Conservation (phyloP, 2,888 invertebrate species). For the Brenthis ino region DNA sequence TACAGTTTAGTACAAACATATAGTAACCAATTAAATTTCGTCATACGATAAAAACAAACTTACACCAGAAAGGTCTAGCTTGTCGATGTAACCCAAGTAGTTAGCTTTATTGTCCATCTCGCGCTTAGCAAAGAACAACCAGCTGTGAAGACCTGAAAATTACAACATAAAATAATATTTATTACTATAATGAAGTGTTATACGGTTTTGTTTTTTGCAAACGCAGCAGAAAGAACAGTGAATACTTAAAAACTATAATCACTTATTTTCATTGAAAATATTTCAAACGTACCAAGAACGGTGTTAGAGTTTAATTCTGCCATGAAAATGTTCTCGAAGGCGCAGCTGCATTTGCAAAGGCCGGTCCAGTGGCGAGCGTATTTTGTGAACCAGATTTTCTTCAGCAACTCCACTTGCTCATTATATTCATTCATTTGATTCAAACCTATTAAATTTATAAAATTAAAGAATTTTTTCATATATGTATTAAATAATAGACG, state of each 20-base stretch:
- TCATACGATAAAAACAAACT: constrained; percentile 51
- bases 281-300: constrained; percentile 79
- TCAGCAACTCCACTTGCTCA: constrained; percentile 83
- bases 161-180: neutral
- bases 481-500: too few relatives aligned
- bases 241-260: too few relatives aligned
- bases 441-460: constrained; percentile 60
- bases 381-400: constrained; percentile 90
- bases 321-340: constrained; percentile 96
- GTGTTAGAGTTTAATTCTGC: constrained; percentile 91
- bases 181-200: neutral
- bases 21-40: too few relatives aligned
- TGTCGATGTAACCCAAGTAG: constrained; percentile 90
- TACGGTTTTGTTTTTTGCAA: neutral
- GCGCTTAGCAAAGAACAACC: constrained; percentile 92
- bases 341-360: constrained; percentile 91
- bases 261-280: too few relatives aligned
- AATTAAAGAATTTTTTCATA: neutral
- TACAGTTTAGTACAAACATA: too few relatives aligned
- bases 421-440: constrained; percentile 84
- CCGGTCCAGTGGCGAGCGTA: constrained; percentile 91
- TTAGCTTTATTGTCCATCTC: constrained; percentile 87
- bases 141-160: constrained; percentile 91
- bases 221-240: too few relatives aligned
- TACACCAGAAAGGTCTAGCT: constrained; percentile 88